A percentile compares a stretch with the other conserved stretches of the same genome.
These are phyloP conservation scores for Colossoma macropomum DNA, from an alignment of 2,113 vertebrate genomes.

Conservation along the genomic window DNA sequence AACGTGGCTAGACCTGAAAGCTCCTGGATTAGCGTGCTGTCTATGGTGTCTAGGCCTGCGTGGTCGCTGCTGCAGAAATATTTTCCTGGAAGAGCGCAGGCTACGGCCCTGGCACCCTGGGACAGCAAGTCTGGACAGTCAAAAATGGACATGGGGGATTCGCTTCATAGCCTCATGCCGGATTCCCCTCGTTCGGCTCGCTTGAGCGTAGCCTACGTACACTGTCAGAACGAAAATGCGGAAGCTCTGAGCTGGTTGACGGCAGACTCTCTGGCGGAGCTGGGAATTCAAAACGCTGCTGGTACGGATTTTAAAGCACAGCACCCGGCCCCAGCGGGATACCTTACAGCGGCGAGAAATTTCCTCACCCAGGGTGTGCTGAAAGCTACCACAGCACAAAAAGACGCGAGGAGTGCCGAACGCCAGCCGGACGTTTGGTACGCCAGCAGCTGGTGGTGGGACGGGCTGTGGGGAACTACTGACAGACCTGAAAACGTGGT, in stretches of 20 bases:
- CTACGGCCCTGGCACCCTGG: background rate
- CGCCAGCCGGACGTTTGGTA: constrained; percentile 27
- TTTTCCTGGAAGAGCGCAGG: constrained; percentile 54
- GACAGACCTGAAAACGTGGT: constrained; percentile 29
- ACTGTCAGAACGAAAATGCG: constrained; percentile 48
- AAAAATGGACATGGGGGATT: constrained; percentile 44
- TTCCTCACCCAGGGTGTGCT: constrained; percentile 59
- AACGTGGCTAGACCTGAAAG: constrained; percentile 60
- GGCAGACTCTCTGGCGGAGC: constrained; percentile 59
- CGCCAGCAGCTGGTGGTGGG: constrained; percentile 58
- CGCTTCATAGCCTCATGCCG: constrained; percentile 61
- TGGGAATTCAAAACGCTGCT: constrained; percentile 47
- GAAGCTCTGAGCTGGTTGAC: constrained; percentile 59
- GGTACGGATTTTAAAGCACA: constrained; percentile 36
- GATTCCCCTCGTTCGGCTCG: constrained; percentile 32
- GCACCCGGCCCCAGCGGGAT: constrained; percentile 33
- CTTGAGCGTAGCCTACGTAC: constrained; percentile 53
- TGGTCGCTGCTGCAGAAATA: constrained; percentile 67
- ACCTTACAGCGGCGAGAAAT: constrained; percentile 44
- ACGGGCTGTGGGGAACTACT: constrained; percentile 57
- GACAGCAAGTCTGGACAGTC: constrained; percentile 15
- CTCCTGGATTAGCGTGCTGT: constrained; percentile 73
- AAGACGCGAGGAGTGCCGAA: background rate
- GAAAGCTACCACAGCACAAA: constrained; percentile 53
- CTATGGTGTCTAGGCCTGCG: constrained; percentile 72